phyloP scores from a whole-genome alignment of 1,140 invertebrate species.

The Drosophila miranda region DNA sequence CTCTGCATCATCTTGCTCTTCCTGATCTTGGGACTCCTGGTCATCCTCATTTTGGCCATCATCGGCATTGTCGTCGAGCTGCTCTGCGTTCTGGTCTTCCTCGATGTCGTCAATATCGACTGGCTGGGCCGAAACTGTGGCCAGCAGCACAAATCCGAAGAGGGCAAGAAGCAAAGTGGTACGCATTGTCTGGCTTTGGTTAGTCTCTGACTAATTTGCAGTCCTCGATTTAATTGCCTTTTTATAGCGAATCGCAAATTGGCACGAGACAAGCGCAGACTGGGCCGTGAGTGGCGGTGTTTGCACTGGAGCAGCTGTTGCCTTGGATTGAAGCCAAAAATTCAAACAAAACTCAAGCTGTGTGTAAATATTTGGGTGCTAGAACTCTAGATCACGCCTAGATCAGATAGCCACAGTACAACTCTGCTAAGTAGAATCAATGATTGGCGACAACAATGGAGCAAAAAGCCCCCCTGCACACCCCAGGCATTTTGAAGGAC shows the following conservation, averaged over 20 bases:
- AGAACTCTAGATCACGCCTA: not conserved
- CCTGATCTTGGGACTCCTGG: not conserved
- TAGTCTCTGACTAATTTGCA: constrained; percentile 48
- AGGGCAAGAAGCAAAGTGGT: constrained; percentile 49
- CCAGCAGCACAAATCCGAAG: constrained; percentile 56
- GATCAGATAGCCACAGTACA: constrained; percentile 5
- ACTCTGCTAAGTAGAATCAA: not conserved
- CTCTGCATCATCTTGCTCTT: not conserved
- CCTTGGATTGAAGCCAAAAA: constrained; percentile 28
- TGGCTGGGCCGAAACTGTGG: constrained; percentile 28
- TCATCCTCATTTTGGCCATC: not conserved
- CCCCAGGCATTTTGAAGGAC: too few species aligned
- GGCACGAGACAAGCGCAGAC: not conserved
- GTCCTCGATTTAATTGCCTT: constrained; percentile 7
- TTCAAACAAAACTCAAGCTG: constrained; percentile 1
- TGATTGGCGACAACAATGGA: too few species aligned
- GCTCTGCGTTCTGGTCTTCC: not conserved
- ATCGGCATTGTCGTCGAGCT: constrained; percentile 2
- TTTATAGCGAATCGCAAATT: constrained; percentile 48
- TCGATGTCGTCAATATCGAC: constrained; percentile 19
- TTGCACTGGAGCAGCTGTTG: constrained; percentile 30
- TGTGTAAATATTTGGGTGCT: constrained; percentile 22
- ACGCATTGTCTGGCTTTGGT: constrained; percentile 46
- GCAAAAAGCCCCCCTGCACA: too few species aligned
- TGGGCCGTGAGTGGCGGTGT: constrained; percentile 1